Conservation (phyloP, 2,113 vertebrate genomes). For the Muscicapa adusta region DNA sequence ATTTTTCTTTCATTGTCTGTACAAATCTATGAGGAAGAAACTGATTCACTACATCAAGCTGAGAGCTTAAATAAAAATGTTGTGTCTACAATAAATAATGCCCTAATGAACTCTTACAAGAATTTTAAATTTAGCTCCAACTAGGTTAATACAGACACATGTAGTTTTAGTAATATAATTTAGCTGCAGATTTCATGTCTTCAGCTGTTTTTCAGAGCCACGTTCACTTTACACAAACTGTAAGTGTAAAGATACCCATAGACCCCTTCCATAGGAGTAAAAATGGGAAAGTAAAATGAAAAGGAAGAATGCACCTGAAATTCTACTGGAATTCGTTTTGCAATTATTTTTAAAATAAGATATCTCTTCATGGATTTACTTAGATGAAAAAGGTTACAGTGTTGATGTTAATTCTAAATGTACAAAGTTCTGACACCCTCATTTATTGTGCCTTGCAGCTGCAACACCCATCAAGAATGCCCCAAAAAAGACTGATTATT, state of each 20-base stretch:
- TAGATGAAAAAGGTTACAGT: neutral
- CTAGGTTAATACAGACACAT: fast-evolving
- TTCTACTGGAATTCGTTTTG: neutral
- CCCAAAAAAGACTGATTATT: neutral
- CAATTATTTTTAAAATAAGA: neutral
- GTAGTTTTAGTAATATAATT: neutral
- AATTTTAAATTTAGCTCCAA: neutral
- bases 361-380: neutral
- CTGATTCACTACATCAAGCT: neutral
- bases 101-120: neutral
- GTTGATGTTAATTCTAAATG: neutral
- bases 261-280: neutral
- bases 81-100: neutral
- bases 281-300: neutral
- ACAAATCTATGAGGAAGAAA: neutral
- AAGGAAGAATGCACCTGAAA: neutral
- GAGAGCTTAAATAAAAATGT: neutral
- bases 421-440: neutral
- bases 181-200: neutral
- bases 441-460: neutral
- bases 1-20: neutral
- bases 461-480: neutral
- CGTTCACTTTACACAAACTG: neutral
- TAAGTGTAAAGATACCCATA: neutral
- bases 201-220: neutral